phyloP scores from a whole-genome alignment of 2,888 invertebrate genomes.

The Alloplasta piceator region DNA sequence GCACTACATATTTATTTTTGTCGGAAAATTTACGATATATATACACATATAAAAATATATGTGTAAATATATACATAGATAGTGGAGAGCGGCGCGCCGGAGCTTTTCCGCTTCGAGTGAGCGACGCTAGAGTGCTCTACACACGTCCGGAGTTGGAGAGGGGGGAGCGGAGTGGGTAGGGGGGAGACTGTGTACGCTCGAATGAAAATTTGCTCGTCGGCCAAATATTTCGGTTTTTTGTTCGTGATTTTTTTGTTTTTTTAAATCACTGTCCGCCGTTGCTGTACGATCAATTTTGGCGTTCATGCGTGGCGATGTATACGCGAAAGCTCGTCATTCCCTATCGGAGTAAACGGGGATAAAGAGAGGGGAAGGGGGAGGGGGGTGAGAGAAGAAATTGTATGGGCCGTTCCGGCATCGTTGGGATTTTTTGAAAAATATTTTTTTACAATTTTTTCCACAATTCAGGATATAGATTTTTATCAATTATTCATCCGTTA shows the following conservation, averaged over 20 bases:
- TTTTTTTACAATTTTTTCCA: no score
- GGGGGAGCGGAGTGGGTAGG: not conserved
- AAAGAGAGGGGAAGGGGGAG: not conserved
- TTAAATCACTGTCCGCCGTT: not conserved
- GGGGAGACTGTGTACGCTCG: constrained; percentile 73
- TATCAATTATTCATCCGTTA: no score
- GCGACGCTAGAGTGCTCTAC: constrained; percentile 14
- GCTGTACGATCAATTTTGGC: constrained; percentile 32
- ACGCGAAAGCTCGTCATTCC: constrained; percentile 3
- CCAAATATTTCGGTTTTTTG: constrained; percentile 67
- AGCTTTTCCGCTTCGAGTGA: constrained; percentile 73
- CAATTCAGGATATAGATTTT: no score
- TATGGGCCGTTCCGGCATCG: no score
- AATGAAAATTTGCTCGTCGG: constrained; percentile 73
- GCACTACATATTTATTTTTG: constrained; percentile 72
- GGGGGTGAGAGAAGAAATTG: not conserved
- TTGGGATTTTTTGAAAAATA: no score
- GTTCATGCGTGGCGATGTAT: constrained; percentile 23
- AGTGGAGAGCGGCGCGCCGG: constrained; percentile 49
- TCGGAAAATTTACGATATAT: constrained; percentile 47
- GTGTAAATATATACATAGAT: not conserved
- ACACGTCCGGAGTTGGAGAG: not conserved
- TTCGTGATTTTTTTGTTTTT: constrained; percentile 21
- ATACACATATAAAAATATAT: not conserved
- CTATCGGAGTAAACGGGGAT: constrained; percentile 17